Conservation (phyloP, 2,888 invertebrate genomes). For the Meteorus cinctellus region DNA sequence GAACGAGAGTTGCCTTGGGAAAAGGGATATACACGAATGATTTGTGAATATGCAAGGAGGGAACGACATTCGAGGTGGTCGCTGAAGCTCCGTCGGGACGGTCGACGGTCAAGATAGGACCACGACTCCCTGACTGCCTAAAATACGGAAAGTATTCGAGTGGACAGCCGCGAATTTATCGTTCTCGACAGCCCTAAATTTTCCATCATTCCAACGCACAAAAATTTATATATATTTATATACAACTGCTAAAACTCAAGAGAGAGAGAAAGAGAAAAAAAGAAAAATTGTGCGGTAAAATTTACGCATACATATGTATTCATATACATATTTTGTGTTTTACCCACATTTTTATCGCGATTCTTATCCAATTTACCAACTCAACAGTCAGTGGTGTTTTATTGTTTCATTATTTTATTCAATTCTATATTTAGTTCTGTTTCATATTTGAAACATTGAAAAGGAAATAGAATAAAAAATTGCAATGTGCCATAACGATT, state of each 20-base stretch:
- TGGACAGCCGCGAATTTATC: slow-evolving; percentile 73
- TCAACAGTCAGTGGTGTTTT: neutral
- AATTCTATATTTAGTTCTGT: neutral
- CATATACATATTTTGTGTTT: slow-evolving; percentile 31
- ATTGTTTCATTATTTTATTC: neutral
- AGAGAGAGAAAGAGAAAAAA: too few species aligned
- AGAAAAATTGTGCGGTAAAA: slow-evolving; percentile 60
- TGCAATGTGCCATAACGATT: neutral
- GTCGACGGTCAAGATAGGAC: slow-evolving; percentile 70
- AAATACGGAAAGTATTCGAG: slow-evolving; percentile 73
- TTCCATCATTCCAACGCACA: slow-evolving; percentile 65
- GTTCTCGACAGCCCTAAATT: slow-evolving; percentile 70
- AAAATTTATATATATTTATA: slow-evolving; percentile 21
- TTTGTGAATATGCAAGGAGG: slow-evolving; percentile 73
- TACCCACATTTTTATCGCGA: slow-evolving; percentile 13
- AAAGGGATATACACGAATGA: slow-evolving; percentile 62
- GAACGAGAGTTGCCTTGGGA: slow-evolving; percentile 10
- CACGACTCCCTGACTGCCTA: slow-evolving; percentile 68
- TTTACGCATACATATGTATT: slow-evolving; percentile 54
- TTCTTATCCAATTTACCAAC: slow-evolving; percentile 19
- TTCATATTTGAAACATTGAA: neutral
- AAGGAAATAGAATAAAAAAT: neutral
- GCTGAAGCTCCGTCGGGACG: slow-evolving; percentile 55
- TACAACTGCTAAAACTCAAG: neutral
- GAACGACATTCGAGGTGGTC: slow-evolving; percentile 51